phyloP scores from a whole-genome alignment of 2,113 vertebrate genomes.

The Actenoides lindsayi region DNA sequence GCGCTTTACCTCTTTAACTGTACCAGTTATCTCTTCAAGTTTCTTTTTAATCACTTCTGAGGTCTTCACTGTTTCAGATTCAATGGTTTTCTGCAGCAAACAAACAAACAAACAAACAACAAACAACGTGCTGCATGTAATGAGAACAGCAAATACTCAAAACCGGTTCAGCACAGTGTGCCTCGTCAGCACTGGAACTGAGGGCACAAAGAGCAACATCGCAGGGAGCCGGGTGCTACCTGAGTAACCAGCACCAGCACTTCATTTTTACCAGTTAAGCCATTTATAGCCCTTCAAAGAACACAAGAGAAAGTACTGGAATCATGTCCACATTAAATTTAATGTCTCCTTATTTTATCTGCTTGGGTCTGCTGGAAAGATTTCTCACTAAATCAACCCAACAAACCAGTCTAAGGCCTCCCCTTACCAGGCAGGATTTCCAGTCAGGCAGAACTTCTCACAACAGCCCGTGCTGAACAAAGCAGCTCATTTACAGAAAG shows the following conservation, averaged over 20 bases:
- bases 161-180: neutral
- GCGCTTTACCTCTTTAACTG: conserved; percentile 88
- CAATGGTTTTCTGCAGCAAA: conserved; percentile 87
- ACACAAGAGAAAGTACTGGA: neutral
- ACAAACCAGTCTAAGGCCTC: neutral
- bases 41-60: conserved; percentile 92
- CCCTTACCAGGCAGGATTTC: neutral
- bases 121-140: neutral
- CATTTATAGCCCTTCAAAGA: neutral
- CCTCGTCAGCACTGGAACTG: neutral
- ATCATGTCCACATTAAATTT: neutral
- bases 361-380: neutral
- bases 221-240: neutral
- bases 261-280: neutral
- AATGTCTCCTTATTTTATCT: neutral
- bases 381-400: neutral
- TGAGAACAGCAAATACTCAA: neutral
- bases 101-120: neutral
- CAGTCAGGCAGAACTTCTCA: neutral
- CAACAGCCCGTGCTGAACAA: neutral
- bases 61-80: conserved; percentile 93
- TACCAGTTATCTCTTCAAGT: conserved; percentile 85
- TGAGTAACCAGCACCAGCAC: neutral
- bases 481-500: neutral
- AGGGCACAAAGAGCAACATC: neutral